A percentile compares a stretch with the other conserved stretches of the same genome.
Conservation (phyloP, 1,140 invertebrate species). For the Apis laboriosa region DNA sequence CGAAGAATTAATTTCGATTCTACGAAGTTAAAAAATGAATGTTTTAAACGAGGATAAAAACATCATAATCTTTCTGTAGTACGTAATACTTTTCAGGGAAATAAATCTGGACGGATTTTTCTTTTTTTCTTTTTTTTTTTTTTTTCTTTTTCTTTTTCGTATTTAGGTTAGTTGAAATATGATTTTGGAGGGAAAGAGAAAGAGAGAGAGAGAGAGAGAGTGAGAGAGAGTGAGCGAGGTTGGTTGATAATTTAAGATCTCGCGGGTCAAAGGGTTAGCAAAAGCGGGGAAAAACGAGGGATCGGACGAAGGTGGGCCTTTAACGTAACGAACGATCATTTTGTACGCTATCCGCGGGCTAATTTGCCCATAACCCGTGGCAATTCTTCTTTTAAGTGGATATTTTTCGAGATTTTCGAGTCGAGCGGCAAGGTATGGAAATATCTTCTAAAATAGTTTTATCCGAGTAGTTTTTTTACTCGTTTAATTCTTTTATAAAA, state of each 20-base stretch:
- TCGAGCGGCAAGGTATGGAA: no score
- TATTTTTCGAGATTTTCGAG: not conserved
- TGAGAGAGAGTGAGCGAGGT: not conserved
- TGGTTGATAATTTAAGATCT: not conserved
- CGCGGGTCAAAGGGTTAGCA: not conserved
- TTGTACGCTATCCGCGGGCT: not conserved
- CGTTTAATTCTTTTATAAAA: no score
- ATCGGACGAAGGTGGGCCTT: not conserved
- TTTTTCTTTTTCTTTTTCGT: not conserved
- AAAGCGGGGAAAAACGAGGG: no score
- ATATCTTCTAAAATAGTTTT: not conserved
- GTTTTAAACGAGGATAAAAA: no score
- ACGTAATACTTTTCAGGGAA: no score
- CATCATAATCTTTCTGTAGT: no score
- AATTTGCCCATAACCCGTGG: not conserved
- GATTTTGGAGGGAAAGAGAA: no score
- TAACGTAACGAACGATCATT: constrained; percentile 13
- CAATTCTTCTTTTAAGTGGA: not conserved
- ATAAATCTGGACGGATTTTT: no score
- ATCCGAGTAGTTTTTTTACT: not conserved
- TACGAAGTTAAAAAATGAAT: no score
- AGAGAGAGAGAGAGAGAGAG: no score
- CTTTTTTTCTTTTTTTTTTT: no score
- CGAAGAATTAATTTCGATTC: no score
- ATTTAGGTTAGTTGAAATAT: not conserved